Conservation (phyloP, 2,113 vertebrate genomes). For the Apodemus sylvaticus region DNA sequence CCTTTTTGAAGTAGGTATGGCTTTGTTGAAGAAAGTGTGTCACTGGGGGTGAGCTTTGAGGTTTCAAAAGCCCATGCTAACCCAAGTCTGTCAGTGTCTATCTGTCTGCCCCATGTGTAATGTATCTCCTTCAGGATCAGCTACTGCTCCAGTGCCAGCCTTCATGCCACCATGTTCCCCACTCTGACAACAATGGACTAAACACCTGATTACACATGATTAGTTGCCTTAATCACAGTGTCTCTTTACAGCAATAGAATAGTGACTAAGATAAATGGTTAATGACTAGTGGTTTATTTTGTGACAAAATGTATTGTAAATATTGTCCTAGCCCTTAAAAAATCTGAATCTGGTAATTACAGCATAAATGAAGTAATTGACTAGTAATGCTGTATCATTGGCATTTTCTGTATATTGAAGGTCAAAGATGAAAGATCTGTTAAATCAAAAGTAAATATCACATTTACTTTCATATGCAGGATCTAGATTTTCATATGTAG, state of each 20-base stretch:
- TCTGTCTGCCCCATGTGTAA: no score
- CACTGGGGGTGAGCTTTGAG: background rate
- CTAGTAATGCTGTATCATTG: background rate
- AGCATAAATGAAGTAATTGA: background rate
- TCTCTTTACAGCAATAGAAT: background rate
- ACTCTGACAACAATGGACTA: background rate
- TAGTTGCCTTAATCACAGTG: background rate
- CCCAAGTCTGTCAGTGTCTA: background rate
- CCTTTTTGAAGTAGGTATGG: background rate
- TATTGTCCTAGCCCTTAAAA: background rate
- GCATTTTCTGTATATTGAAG: background rate
- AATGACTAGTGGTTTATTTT: background rate
- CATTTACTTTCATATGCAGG: background rate
- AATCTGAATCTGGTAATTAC: background rate
- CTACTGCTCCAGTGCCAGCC: background rate
- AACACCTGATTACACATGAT: no score
- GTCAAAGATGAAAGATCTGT: slow-evolving; percentile 6
- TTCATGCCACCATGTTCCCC: background rate
- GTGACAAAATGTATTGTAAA: background rate
- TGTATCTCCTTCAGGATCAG: background rate
- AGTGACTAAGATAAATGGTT: background rate
- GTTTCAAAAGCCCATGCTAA: background rate
- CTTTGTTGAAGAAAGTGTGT: background rate
- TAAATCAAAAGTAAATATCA: background rate
- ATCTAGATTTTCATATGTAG: background rate